Percentiles rank a stretch among this genome's conserved stretches.
phyloP scores from a whole-genome alignment of 2,797 vertebrate species.

The Poliocrania exsul region DNA sequence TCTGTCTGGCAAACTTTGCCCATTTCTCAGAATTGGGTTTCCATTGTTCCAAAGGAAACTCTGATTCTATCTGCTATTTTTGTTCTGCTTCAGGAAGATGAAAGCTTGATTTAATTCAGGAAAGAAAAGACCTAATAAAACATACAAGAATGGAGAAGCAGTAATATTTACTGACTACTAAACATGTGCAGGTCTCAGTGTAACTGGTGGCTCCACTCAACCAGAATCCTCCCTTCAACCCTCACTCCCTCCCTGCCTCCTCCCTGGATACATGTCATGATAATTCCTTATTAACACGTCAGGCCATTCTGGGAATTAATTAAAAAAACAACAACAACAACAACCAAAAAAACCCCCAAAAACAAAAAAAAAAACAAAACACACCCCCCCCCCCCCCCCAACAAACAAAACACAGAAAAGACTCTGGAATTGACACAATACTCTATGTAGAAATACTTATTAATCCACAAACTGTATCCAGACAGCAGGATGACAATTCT shows the following conservation, averaged over 20 bases:
- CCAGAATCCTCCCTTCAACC: neutral
- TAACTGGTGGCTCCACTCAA: neutral
- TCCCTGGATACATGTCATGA: neutral
- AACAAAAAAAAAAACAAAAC: too few relatives aligned
- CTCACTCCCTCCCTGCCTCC: neutral
- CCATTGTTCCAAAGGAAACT: neutral
- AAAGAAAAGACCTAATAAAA: neutral
- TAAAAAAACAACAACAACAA: neutral
- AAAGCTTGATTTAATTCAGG: neutral
- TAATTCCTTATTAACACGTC: neutral
- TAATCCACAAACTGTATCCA: neutral
- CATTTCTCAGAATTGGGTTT: fast-evolving
- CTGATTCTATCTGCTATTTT: neutral
- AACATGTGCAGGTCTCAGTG: neutral
- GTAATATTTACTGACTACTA: neutral
- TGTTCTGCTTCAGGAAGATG: neutral
- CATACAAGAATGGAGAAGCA: neutral
- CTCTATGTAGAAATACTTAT: neutral
- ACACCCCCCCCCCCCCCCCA: too few relatives aligned
- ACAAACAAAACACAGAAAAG: neutral
- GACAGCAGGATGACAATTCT: neutral
- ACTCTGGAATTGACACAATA: neutral
- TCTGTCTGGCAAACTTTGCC: neutral
- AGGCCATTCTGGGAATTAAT: neutral
- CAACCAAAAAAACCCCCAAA: too few relatives aligned